Evolutionary conservation across 2,888 invertebrate genomes (phyloP), one percentile per base, ranked within the genome.

Genomic region (Zeuzera pyrina): DNA sequence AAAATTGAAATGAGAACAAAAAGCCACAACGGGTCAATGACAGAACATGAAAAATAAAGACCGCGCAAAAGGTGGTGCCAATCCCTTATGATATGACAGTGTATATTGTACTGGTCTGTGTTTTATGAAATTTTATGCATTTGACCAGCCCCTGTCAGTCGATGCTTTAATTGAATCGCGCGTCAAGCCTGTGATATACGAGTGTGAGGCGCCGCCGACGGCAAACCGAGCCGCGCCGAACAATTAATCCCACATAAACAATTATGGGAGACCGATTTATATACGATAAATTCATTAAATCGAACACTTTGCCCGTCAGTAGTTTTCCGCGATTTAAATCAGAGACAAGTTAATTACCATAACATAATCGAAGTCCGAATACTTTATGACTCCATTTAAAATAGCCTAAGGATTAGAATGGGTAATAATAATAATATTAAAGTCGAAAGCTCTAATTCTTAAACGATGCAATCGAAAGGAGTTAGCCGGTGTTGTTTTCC

Each of bases 161-260:
- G 49, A 45, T 48, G 51, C 48, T 69, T 67, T 72, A 77, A 78
- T 78, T 78, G 73, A 78, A 78, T 72, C 57, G 55, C 60, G 49
- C 61, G 61, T 68, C 70, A 60, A 52, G 33, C 41, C 49, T 45
- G 57, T 72, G 68, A 76, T 72, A 63, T 72, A 76, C 60, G 67
- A 66, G 61, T 57, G 47, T 39, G 47, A 29, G 39, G 47, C 35
- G 39, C 39, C 44, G 38, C 42, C 43, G 40, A 39, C 39, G 62
- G 60, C 65, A 43, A 53, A 52, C 57, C 62, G 46, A 52, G 55
- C 45, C 38, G 30, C 35, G 36, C 39, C 42, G 49, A 55, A 63
- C 67, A 63, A 69, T 74, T 71, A 70, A 70, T 69, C 53, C 64
- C 62, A 57, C 60, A 71, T 69, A 70, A 70, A 72, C 67, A 70